phyloP scores from a whole-genome alignment of 2,888 invertebrate species.

The Argyresthia albistria region DNA sequence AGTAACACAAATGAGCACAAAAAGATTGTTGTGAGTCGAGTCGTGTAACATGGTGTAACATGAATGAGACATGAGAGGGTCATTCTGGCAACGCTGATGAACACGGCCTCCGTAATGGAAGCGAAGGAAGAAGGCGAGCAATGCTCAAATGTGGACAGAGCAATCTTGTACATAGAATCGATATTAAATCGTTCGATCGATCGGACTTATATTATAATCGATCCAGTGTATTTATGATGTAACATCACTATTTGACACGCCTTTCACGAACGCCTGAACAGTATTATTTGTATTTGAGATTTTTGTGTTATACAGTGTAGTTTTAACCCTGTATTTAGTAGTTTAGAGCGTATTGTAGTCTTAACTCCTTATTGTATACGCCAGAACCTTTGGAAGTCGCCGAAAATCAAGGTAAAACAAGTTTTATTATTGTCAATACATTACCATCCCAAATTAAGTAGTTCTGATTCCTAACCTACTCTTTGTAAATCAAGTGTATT shows the following conservation, averaged over 20 bases:
- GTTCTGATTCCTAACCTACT: background rate
- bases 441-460: conserved; percentile 12
- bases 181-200: too few relatives aligned
- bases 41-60: too few relatives aligned
- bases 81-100: too few relatives aligned
- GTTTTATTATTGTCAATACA: conserved; percentile 18
- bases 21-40: too few relatives aligned
- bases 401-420: conserved; percentile 18
- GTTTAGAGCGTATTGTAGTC: background rate
- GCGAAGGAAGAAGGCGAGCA: too few relatives aligned
- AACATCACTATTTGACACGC: conserved; percentile 1
- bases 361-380: background rate
- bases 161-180: too few relatives aligned
- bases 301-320: background rate
- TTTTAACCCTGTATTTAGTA: background rate
- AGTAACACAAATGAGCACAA: too few relatives aligned
- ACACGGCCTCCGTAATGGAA: too few relatives aligned
- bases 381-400: background rate
- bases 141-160: too few relatives aligned
- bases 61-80: too few relatives aligned
- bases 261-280: background rate
- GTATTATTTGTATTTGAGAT: background rate
- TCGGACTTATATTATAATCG: too few relatives aligned
- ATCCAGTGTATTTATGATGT: too few relatives aligned
- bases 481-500: conserved; percentile 6